These are phyloP conservation scores for Pachyrhynchus sulphureomaculatus DNA, from an alignment of 1,140 invertebrate genomes.

Conservation along the genomic window DNA sequence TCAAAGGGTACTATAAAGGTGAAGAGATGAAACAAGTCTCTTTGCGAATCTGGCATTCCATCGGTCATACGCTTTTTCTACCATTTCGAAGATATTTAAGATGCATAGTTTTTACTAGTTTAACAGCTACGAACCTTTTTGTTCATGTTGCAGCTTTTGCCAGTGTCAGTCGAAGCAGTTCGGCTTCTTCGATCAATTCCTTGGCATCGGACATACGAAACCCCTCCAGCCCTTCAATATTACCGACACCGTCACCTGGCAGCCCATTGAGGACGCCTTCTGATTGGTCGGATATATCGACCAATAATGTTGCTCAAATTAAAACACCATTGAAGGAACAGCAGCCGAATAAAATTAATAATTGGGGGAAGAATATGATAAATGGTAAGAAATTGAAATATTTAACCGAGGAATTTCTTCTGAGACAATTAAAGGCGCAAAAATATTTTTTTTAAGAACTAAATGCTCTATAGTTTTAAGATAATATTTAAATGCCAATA, in stretches of 20 bases:
- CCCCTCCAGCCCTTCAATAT: constrained; percentile 42
- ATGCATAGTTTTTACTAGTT: not conserved
- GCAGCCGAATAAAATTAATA: constrained; percentile 44
- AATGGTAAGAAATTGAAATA: constrained; percentile 33
- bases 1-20: no score
- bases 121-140: not conserved
- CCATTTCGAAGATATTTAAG: not conserved
- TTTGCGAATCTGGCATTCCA: no score
- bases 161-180: constrained; percentile 57
- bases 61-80: no score
- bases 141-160: constrained; percentile 26
- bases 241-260: constrained; percentile 35
- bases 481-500: no score
- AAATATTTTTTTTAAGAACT: no score
- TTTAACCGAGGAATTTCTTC: not conserved
- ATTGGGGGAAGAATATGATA: constrained; percentile 44
- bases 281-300: constrained; percentile 32
- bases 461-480: no score
- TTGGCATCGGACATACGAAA: constrained; percentile 52
- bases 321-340: constrained; percentile 50
- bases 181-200: constrained; percentile 59
- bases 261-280: constrained; percentile 40
- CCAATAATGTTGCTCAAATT: constrained; percentile 12
- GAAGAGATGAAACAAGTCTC: no score
- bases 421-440: not conserved